A percentile compares a stretch with the other conserved stretches of the same genome.
These are phyloP conservation scores for Natrix natrix DNA, from an alignment of 2,797 vertebrate species.

Conservation along the genomic window DNA sequence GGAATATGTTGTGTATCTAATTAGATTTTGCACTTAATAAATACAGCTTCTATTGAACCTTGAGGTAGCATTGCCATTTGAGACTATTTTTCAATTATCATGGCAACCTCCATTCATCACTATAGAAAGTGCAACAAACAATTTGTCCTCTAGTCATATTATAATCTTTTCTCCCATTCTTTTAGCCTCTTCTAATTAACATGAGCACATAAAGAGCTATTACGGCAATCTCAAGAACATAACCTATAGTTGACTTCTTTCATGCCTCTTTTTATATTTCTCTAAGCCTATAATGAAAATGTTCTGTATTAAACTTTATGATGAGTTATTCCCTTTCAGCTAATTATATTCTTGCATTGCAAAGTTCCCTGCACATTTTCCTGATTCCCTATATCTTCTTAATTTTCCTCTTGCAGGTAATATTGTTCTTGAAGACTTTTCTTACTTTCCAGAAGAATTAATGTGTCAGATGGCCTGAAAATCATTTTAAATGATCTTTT, in stretches of 20 bases:
- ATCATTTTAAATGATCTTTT: background rate
- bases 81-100: slow-evolving; percentile 53
- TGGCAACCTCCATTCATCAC: slow-evolving; percentile 51
- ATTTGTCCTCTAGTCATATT: slow-evolving; percentile 53
- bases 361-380: background rate
- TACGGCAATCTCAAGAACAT: slow-evolving; percentile 41
- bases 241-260: slow-evolving; percentile 10
- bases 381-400: background rate
- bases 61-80: slow-evolving; percentile 39
- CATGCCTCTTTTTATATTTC: slow-evolving; percentile 6
- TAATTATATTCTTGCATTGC: background rate
- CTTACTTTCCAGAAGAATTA: background rate
- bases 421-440: background rate
- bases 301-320: background rate
- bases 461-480: background rate
- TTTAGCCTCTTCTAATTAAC: slow-evolving; percentile 58
- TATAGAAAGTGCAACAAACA: slow-evolving; percentile 34
- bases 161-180: slow-evolving; percentile 45
- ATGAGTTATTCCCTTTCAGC: background rate
- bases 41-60: slow-evolving; percentile 50
- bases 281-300: slow-evolving; percentile 5
- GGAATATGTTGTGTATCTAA: slow-evolving; percentile 57
- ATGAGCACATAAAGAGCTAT: slow-evolving; percentile 46
- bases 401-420: background rate
- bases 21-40: slow-evolving; percentile 52